Percentiles rank a stretch among this genome's conserved stretches.
These are phyloP conservation scores for Philereme vetulata DNA, from an alignment of 2,888 invertebrate genomes.

Conservation along the genomic window DNA sequence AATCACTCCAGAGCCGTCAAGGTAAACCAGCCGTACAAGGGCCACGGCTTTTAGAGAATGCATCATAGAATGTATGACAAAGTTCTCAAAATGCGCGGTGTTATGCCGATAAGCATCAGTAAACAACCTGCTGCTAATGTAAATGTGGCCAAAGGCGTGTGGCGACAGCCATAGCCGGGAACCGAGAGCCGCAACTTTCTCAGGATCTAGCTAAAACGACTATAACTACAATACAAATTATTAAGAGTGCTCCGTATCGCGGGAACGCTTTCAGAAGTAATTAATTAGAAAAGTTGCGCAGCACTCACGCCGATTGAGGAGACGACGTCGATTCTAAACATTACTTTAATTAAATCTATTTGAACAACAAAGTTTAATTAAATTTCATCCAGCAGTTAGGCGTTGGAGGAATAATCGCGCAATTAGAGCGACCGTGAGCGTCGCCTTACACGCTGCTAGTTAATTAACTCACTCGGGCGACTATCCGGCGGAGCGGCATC, in stretches of 20 bases:
- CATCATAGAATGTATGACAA: too few relatives aligned
- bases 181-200: slow-evolving; percentile 26
- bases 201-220: slow-evolving; percentile 51
- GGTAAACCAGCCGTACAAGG: too few relatives aligned
- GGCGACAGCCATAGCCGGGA: slow-evolving; percentile 8
- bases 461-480: slow-evolving; percentile 82
- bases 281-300: slow-evolving; percentile 84
- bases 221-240: slow-evolving; percentile 82
- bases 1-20: too few relatives aligned
- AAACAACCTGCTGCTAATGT: background rate
- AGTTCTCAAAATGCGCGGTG: background rate
- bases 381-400: slow-evolving; percentile 85
- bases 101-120: background rate
- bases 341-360: slow-evolving; percentile 86
- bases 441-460: slow-evolving; percentile 82
- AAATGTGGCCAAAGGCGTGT: background rate
- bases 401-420: slow-evolving; percentile 83
- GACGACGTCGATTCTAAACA: slow-evolving; percentile 71
- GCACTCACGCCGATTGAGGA: slow-evolving; percentile 83
- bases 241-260: slow-evolving; percentile 82
- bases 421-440: slow-evolving; percentile 83
- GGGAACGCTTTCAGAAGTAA: slow-evolving; percentile 84
- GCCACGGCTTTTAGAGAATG: too few relatives aligned
- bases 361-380: slow-evolving; percentile 85
- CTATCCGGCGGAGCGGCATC: slow-evolving; percentile 59